These are phyloP conservation scores for Eutolmus rufibarbis DNA, from an alignment of 2,888 invertebrate species.

Conservation along the genomic window DNA sequence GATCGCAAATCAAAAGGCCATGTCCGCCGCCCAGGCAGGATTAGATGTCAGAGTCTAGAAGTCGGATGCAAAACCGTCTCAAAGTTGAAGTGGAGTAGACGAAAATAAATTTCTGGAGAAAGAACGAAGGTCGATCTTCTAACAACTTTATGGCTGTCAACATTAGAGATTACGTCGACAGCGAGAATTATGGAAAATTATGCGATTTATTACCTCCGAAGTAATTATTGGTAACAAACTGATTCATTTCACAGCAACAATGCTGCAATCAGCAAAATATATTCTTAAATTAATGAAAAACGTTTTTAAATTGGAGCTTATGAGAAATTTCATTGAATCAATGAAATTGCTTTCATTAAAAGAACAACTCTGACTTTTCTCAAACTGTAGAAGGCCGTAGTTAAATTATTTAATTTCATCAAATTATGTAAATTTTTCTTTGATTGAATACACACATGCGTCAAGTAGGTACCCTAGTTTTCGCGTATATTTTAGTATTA, in stretches of 20 bases:
- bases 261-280: not conserved
- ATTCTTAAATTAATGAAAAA: not conserved
- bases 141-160: not conserved
- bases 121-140: not conserved
- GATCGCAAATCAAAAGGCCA: slow-evolving; percentile 15
- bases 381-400: too few relatives aligned
- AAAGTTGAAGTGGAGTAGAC: not conserved
- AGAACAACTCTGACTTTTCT: too few relatives aligned
- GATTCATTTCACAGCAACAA: not conserved
- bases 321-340: not conserved
- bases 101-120: not conserved
- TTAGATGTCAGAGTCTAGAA: not conserved
- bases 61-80: not conserved
- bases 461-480: too few relatives aligned
- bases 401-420: too few relatives aligned
- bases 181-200: not conserved
- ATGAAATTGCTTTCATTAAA: not conserved
- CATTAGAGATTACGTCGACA: not conserved
- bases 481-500: too few relatives aligned
- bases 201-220: not conserved
- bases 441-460: not conserved
- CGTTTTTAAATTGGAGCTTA: not conserved
- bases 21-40: not conserved
- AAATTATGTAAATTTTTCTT: not conserved
- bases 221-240: not conserved